These are phyloP conservation scores for Pristionchus entomophagus DNA, from an alignment of 2,888 invertebrate genomes.

Conservation along the genomic window DNA sequence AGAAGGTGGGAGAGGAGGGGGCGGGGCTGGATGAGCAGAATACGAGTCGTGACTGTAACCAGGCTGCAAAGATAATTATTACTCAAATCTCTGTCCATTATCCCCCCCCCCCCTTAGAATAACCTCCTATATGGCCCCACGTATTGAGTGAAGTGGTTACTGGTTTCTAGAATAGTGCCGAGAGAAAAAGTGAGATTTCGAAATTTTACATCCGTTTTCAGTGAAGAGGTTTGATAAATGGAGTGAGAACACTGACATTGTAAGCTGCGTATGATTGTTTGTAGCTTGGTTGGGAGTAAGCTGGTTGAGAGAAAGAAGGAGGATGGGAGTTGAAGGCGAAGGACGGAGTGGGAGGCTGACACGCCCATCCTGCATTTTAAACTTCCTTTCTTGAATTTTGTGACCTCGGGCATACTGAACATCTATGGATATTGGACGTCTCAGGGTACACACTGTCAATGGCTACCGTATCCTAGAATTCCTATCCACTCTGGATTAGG, in stretches of 20 bases:
- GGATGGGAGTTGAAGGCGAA: slow-evolving; percentile 20
- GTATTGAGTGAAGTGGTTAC: too few relatives aligned
- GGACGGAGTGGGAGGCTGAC: slow-evolving; percentile 33
- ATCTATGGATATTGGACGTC: too few relatives aligned
- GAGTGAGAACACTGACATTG: not conserved
- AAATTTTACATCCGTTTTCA: not conserved
- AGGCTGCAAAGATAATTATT: slow-evolving; percentile 27
- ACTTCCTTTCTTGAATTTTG: not conserved
- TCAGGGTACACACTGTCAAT: too few relatives aligned
- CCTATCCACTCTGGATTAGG: not conserved
- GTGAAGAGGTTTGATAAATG: not conserved
- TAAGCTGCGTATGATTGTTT: not conserved
- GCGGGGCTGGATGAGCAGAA: not conserved
- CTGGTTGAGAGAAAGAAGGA: not conserved
- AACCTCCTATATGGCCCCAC: too few relatives aligned
- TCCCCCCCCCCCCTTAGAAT: too few relatives aligned
- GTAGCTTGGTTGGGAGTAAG: not conserved
- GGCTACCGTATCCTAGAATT: not conserved
- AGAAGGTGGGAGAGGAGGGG: not conserved
- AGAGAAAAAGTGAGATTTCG: too few relatives aligned
- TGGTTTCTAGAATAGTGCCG: too few relatives aligned
- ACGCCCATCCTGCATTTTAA: not conserved
- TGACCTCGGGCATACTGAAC: too few relatives aligned
- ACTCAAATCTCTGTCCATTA: too few relatives aligned
- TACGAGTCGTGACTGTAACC: not conserved